A percentile compares a stretch with the other conserved stretches of the same genome.
These are phyloP conservation scores for Chiroxiphia lanceolata DNA, from an alignment of 2,797 vertebrate species.

Conservation along the genomic window DNA sequence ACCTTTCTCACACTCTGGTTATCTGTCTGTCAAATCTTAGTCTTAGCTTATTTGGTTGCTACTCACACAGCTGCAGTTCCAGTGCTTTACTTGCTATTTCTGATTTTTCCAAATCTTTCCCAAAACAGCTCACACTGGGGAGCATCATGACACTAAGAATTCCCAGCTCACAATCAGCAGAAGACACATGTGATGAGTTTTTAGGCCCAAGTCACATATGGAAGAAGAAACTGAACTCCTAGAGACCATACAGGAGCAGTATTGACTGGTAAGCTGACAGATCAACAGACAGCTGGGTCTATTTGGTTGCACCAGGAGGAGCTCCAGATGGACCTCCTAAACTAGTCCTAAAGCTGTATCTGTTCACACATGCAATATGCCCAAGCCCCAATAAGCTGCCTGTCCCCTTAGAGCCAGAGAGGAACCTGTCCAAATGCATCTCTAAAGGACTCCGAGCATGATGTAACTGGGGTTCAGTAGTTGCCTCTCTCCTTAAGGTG, in stretches of 20 bases:
- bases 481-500: background rate
- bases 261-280: background rate
- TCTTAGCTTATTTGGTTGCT: background rate
- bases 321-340: background rate
- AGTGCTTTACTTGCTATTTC: background rate
- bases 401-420: background rate
- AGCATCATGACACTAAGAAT: background rate
- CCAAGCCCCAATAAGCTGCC: background rate
- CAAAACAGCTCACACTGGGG: background rate
- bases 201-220: rapidly evolving
- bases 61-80: background rate
- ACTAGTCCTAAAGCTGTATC: background rate
- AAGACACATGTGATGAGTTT: background rate
- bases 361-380: background rate
- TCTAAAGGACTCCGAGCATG: background rate
- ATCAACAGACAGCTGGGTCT: background rate
- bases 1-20: background rate
- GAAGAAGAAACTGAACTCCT: background rate
- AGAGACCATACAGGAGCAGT: background rate
- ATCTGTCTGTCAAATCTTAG: background rate
- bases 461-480: background rate
- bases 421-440: background rate
- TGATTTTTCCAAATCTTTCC: background rate
- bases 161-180: background rate
- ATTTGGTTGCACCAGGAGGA: background rate